These are phyloP conservation scores for Rynchops niger DNA, from an alignment of 2,113 vertebrate species.

Conservation along the genomic window DNA sequence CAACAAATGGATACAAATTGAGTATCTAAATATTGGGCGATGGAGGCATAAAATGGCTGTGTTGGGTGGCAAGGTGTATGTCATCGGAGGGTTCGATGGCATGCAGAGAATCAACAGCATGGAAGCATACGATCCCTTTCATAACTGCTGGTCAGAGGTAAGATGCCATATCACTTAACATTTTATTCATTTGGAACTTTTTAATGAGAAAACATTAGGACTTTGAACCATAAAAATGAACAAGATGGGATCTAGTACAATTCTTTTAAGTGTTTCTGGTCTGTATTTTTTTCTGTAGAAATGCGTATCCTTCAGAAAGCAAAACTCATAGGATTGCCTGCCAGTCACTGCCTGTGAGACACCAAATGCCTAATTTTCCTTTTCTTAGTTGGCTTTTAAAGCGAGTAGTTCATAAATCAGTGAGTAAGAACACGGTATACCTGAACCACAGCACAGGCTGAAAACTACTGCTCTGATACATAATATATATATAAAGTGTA, in stretches of 20 bases:
- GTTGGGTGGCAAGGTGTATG: slow-evolving; percentile 88
- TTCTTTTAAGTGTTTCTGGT: not conserved
- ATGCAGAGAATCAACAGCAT: slow-evolving; percentile 87
- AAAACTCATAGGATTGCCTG: not conserved
- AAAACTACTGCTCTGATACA: not conserved
- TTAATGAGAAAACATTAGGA: not conserved
- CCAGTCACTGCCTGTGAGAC: not conserved
- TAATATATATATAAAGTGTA: not conserved
- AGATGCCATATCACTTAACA: not conserved
- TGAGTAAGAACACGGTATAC: not conserved
- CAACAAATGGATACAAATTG: slow-evolving; percentile 97
- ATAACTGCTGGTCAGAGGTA: slow-evolving; percentile 96
- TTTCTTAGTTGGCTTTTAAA: not conserved
- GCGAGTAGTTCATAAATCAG: not conserved
- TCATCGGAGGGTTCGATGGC: slow-evolving; percentile 91
- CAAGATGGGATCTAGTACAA: not conserved
- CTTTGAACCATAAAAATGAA: not conserved
- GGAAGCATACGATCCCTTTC: slow-evolving; percentile 93
- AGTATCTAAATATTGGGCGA: slow-evolving; percentile 84
- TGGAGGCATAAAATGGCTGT: slow-evolving; percentile 98
- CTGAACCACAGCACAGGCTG: not conserved
- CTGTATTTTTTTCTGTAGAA: not conserved
- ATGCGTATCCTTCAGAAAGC: not conserved
- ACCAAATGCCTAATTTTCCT: not conserved
- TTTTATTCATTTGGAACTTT: not conserved